Conservation (phyloP, 2,888 invertebrate species). For the Dryobota labecula region DNA sequence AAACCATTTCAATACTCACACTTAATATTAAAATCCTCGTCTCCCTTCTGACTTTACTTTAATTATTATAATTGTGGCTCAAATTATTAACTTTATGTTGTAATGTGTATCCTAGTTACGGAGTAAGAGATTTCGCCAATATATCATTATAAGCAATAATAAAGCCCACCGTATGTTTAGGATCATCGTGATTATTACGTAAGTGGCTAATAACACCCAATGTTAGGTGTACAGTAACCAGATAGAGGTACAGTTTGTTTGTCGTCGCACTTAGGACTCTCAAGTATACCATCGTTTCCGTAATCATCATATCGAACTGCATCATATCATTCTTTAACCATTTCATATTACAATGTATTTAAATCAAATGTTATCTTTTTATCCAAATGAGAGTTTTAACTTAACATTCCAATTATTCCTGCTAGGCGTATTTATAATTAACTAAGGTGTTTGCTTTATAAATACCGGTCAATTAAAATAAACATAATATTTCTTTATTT, state of each 20-base stretch:
- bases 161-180: constrained; percentile 74
- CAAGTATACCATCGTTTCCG: constrained; percentile 31
- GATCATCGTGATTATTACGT: constrained; percentile 68
- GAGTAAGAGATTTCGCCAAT: constrained; percentile 81
- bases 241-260: constrained; percentile 68
- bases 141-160: constrained; percentile 87
- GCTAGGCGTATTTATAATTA: constrained; percentile 24
- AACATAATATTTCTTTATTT: constrained; percentile 3
- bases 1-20: constrained; percentile 43
- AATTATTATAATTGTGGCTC: constrained; percentile 79
- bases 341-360: constrained; percentile 13
- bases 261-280: constrained; percentile 18
- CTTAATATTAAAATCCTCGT: constrained; percentile 50
- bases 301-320: constrained; percentile 46
- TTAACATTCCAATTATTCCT: constrained; percentile 11
- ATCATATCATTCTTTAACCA: constrained; percentile 49
- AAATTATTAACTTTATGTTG: constrained; percentile 79
- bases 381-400: constrained; percentile 4
- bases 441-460: constrained; percentile 14
- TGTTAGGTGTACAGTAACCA: constrained; percentile 62
- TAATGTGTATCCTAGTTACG: constrained; percentile 79
- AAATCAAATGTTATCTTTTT: constrained; percentile 15
- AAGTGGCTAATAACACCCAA: constrained; percentile 63
- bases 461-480: constrained; percentile 35
- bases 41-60: constrained; percentile 66